Base-by-base conservation (phyloP, 30 jellyfish, hydroid and myxozoan species). In the Cassiopea xamachana region DNA sequence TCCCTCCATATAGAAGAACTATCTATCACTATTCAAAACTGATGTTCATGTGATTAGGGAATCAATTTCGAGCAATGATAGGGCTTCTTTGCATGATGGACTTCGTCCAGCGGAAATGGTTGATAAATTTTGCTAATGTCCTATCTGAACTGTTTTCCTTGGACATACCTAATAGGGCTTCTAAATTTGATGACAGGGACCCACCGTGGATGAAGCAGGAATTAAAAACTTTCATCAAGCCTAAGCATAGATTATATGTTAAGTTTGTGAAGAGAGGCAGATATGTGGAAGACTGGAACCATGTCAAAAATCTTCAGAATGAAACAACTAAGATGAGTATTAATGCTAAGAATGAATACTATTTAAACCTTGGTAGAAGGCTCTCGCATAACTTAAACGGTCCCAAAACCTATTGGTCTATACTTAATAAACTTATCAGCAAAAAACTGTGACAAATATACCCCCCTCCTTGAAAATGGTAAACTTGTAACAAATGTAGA, bases 131-230 rank as follows among this genome's bases (percentile, higher is more conserved):
- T 27, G 39, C 39, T 27, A 27, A 27, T 27, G 39, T 27, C 39
- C 39, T 27, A 69, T 84, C 84, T 46, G 84, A 69, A 39, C 43
- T 82, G 27, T 82, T 84, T 51, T 69, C 87, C 59, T 15, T 46
- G 69, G 69, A 84, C 58, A 84, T 84, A 69, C 86, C 87, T 19
- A 84, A 70, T 84, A 84, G 18, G 58, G 82, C 71, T 58, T 86
- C 71, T 72, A 84, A 70, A 84, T 84, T 70, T 73, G 86, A 84
- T 71, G 92, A 84, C 58, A 84, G 67, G 46, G 92, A 71, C 71
- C 86, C 92, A 46, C 92, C 86, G 77, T 84, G 92, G 92, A 73
- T 84, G 92, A 84, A 70, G 86, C 76, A 59, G 46, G 92, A 84
- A 84, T 19, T 27, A 49, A 84, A 84, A 84, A 84, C 92, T 69